Percentiles rank a stretch among this genome's conserved stretches.
Evolutionary conservation across 2,797 vertebrate genomes (phyloP).

Genomic region (Paratrypauchen microcephalus): DNA sequence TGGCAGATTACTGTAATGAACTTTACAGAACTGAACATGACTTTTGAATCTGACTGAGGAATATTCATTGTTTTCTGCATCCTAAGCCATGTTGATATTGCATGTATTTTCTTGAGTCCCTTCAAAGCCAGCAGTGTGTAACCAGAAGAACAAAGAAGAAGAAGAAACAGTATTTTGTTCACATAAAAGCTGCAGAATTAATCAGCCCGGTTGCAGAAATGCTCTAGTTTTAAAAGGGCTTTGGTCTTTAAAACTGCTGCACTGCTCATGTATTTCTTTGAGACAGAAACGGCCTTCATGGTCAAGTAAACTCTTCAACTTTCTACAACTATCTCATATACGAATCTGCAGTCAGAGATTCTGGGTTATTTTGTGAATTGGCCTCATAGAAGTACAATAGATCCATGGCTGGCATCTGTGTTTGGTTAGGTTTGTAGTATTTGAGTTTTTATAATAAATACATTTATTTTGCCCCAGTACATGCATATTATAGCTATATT

Average conservation of each 20-base stretch:
- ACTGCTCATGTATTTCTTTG: not conserved
- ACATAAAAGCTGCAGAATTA: not conserved
- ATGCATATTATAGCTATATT: too few species aligned
- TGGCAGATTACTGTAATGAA: not conserved
- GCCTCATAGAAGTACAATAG: too few species aligned
- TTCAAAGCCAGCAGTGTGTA: not conserved
- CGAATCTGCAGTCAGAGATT: not conserved
- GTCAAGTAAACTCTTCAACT: not conserved
- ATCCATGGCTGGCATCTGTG: not conserved
- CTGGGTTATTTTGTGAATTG: not conserved
- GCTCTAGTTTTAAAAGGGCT: not conserved
- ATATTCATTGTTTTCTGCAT: too few species aligned
- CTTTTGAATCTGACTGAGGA: too few species aligned
- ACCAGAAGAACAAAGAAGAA: not conserved
- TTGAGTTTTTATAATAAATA: too few species aligned
- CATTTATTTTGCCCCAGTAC: too few species aligned
- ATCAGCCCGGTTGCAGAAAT: not conserved
- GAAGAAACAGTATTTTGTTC: not conserved
- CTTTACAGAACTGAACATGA: not conserved
- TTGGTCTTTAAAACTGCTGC: not conserved
- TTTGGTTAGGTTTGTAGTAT: not conserved
- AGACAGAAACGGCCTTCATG: not conserved
- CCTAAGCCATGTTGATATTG: not conserved
- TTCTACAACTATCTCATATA: not conserved
- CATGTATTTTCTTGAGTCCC: not conserved